Evolutionary conservation across 2,888 invertebrate genomes (phyloP), one percentile per base, ranked within the genome.

Genomic region (Drosophila paranaensis): DNA sequence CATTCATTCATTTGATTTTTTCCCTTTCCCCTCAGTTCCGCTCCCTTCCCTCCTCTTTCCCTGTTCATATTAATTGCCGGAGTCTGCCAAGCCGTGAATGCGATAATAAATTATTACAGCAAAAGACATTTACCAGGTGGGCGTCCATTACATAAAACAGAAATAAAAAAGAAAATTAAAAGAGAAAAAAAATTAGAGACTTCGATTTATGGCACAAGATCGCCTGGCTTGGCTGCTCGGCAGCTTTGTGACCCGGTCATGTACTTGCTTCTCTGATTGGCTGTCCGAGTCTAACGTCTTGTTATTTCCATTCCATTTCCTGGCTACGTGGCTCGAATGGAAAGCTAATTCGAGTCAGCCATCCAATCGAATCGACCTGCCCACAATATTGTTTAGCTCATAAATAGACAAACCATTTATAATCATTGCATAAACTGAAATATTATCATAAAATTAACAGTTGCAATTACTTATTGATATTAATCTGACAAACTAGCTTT

Each of bases 51-150:
- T 40, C 42, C 57, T 64, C 55, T 73, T 70, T 71, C 81, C 73
- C 88, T 67, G 74, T 81, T 78, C 79, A 74, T 89, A 89, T 89
- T 83, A 83, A 89, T 84, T 84, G 87, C 88, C 66, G 54, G 76
- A 67, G 51, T 60, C 68, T 62, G 86, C 66, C 63, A 79, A 85
- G 89, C 76, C 78, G 74, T 80, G 74, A 89, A 90, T 83, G 88
- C 81, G 88, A 81, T 90, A 86, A 90, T 86, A 90, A 86, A 86
- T 86, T 86, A 89, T 87, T 90, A 89, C 83, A 74, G 72, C 72
- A 67, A 74, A 84, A 78, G 73, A 71, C 88, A 70, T 75, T 78
- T 62, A 60, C 53, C 63, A 55, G 76, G 84, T 84, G 80, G 88
- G 84, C 90, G 84, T 76, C 33, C 67, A 81, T 64, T 76, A 64